Evolutionary conservation across 2,797 vertebrate genomes (phyloP).

Genomic region (Ciconia nigra): DNA sequence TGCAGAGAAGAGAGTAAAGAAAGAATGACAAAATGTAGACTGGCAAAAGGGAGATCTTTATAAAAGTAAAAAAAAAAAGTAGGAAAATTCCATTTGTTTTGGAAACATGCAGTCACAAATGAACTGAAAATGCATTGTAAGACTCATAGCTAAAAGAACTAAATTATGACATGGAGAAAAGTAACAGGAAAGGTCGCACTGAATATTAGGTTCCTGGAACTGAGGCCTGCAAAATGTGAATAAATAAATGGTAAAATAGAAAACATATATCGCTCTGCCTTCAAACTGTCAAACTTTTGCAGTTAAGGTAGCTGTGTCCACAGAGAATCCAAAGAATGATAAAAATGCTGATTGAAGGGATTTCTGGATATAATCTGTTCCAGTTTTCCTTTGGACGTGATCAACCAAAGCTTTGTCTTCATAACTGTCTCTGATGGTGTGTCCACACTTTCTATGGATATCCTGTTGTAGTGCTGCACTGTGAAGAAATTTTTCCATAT

Average conservation of each 20-base stretch:
- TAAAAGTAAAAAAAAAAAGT: not conserved
- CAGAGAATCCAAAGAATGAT: not conserved
- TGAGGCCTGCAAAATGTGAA: not conserved
- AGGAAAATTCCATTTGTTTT: not conserved
- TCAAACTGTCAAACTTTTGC: not conserved
- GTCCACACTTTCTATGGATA: not conserved
- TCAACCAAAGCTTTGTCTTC: not conserved
- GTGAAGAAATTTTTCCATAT: not conserved
- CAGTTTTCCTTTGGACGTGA: not conserved
- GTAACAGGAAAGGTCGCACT: not conserved
- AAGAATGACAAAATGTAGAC: not conserved
- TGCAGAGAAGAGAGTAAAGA: not conserved
- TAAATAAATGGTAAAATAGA: not conserved
- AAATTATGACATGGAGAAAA: not conserved
- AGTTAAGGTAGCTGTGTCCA: not conserved
- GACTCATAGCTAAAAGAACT: not conserved
- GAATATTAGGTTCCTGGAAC: not conserved
- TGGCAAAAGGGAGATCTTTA: not conserved
- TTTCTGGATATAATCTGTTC: not conserved
- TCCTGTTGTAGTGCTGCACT: not conserved
- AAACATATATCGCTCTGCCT: not conserved
- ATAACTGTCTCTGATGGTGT: not conserved
- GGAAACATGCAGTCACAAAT: not conserved
- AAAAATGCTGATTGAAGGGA: not conserved
- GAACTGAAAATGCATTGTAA: not conserved